Conservation (phyloP, 2,888 invertebrate genomes). For the Zeuzera pyrina region DNA sequence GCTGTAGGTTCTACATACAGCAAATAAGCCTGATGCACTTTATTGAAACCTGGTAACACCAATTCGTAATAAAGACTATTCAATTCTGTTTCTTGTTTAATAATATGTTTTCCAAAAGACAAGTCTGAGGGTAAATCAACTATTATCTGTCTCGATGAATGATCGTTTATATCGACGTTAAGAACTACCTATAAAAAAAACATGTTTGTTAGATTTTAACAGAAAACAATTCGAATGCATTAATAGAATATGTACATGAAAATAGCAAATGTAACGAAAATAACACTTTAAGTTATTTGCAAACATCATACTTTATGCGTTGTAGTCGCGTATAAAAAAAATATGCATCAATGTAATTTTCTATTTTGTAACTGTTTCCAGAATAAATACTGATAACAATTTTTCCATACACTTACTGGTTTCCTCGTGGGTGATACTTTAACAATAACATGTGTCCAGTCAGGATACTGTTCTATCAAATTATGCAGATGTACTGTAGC, state of each 20-base stretch:
- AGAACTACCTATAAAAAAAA: conserved; percentile 67
- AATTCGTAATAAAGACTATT: conserved; percentile 76
- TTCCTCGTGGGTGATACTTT: conserved; percentile 76
- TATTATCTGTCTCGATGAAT: conserved; percentile 40
- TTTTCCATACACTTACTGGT: conserved; percentile 51
- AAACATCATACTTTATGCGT: too few relatives aligned
- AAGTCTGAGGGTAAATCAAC: conserved; percentile 50
- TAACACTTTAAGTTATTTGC: too few relatives aligned
- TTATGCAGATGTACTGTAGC: conserved; percentile 75
- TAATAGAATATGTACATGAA: too few relatives aligned
- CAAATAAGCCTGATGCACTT: conserved; percentile 74
- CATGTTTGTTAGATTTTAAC: too few relatives aligned
- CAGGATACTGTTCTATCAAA: conserved; percentile 65
- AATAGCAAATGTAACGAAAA: too few relatives aligned
- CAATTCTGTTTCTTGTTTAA: conserved; percentile 69
- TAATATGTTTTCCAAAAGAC: conserved; percentile 31
- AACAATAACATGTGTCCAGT: conserved; percentile 81
- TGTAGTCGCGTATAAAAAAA: too few relatives aligned
- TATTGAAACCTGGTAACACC: conserved; percentile 68
- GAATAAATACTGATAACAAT: too few relatives aligned
- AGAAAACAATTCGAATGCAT: too few relatives aligned
- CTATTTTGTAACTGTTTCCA: too few relatives aligned
- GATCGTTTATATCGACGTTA: conserved; percentile 76
- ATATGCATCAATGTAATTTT: too few relatives aligned
- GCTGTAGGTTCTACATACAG: conserved; percentile 71